Evolutionary conservation across 2,113 vertebrate genomes (phyloP).

Genomic region (Budorcas taxicolor): DNA sequence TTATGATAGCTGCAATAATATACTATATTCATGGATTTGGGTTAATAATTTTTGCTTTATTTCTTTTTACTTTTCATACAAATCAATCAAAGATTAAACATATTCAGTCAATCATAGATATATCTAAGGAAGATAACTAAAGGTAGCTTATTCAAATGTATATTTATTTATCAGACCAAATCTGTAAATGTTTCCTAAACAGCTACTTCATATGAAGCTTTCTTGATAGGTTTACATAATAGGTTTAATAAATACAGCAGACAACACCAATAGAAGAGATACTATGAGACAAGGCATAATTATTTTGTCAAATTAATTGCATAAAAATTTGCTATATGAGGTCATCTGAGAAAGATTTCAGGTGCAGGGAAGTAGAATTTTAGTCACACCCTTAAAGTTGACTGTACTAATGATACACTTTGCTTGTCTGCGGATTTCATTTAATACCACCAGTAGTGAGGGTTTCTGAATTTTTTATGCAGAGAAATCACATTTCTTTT

Average conservation of each 20-base stretch:
- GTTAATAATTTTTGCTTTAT: background rate
- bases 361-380: background rate
- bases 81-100: background rate
- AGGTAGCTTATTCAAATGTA: background rate
- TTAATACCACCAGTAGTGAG: background rate
- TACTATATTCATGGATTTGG: background rate
- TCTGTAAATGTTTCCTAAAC: background rate
- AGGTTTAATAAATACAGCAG: background rate
- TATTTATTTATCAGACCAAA: background rate
- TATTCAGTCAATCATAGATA: background rate
- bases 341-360: background rate
- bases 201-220: background rate
- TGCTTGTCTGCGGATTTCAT: background rate
- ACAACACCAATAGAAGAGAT: background rate
- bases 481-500: background rate
- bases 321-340: accelerated
- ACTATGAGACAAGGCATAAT: background rate
- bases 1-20: background rate
- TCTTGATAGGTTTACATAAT: background rate
- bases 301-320: background rate
- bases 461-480: background rate
- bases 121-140: background rate
- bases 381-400: background rate
- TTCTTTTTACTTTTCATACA: background rate
- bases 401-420: too few species aligned